phyloP scores from a whole-genome alignment of 2,888 invertebrate genomes.

The Galerucella nymphaeae region DNA sequence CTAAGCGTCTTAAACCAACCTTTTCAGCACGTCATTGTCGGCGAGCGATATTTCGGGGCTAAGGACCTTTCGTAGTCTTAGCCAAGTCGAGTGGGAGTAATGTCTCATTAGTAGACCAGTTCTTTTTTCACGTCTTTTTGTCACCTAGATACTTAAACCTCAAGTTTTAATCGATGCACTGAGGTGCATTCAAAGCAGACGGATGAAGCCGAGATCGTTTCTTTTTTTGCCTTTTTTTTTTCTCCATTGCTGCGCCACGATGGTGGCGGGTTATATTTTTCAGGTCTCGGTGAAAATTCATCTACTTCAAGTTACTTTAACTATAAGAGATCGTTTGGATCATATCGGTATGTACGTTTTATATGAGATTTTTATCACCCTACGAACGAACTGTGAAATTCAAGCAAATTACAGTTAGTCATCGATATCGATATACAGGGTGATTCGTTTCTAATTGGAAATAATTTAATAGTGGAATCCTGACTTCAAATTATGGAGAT shows the following conservation, averaged over 20 bases:
- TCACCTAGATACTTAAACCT: conserved; percentile 55
- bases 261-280: conserved; percentile 40
- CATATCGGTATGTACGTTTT: background rate
- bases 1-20: conserved; percentile 3
- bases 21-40: conserved; percentile 5
- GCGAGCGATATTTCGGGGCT: conserved; percentile 48
- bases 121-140: conserved; percentile 52
- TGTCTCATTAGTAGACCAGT: conserved; percentile 56
- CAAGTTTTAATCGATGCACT: conserved; percentile 54
- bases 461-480: too few species aligned
- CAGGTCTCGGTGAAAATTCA: conserved; percentile 43
- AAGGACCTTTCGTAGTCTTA: conserved; percentile 45
- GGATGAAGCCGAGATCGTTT: conserved; percentile 36
- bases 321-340: conserved; percentile 19
- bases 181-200: conserved; percentile 46
- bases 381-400: background rate
- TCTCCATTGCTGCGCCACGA: conserved; percentile 32
- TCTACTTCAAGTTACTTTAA: conserved; percentile 34
- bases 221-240: conserved; percentile 35
- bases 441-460: too few species aligned
- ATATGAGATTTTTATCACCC: background rate
- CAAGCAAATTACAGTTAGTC: background rate
- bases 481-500: too few species aligned
- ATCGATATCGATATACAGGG: too few species aligned
- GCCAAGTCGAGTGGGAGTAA: conserved; percentile 52